These are phyloP conservation scores for Streptopelia turtur DNA, from an alignment of 2,797 vertebrate genomes.

Conservation along the genomic window DNA sequence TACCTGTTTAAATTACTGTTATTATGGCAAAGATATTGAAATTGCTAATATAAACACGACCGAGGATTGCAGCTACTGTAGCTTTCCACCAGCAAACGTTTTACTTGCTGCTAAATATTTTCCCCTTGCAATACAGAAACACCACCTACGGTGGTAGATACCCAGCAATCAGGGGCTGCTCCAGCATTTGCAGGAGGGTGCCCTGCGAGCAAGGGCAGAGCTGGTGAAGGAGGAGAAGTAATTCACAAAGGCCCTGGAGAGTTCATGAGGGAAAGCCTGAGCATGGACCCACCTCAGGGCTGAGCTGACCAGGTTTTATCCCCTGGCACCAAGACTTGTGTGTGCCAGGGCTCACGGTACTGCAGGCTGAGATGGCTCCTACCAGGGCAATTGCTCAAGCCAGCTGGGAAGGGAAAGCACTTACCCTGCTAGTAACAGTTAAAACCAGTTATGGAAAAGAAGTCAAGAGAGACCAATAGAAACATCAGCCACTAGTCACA, in stretches of 20 bases:
- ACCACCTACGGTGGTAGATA: rapidly evolving
- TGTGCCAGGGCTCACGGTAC: background rate
- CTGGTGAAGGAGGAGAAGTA: background rate
- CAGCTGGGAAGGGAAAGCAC: background rate
- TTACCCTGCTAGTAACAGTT: background rate
- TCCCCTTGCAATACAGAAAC: background rate
- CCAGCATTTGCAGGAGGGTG: background rate
- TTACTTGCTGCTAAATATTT: background rate
- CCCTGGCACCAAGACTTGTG: too few species aligned
- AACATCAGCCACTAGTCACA: background rate
- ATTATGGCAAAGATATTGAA: background rate
- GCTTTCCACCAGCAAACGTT: background rate
- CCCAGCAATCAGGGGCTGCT: rapidly evolving
- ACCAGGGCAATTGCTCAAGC: rapidly evolving
- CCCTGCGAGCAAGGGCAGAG: background rate
- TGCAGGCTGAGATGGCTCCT: background rate
- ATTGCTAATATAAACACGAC: background rate
- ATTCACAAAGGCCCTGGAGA: background rate
- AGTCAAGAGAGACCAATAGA: background rate
- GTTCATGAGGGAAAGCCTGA: background rate
- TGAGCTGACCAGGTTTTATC: background rate
- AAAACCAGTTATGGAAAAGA: background rate
- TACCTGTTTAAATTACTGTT: conserved; percentile 12
- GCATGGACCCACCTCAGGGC: background rate
- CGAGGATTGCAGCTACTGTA: background rate